A percentile compares a stretch with the other conserved stretches of the same genome.
Evolutionary conservation across 2,113 vertebrate species (phyloP).

Genomic region (Tetrax tetrax): DNA sequence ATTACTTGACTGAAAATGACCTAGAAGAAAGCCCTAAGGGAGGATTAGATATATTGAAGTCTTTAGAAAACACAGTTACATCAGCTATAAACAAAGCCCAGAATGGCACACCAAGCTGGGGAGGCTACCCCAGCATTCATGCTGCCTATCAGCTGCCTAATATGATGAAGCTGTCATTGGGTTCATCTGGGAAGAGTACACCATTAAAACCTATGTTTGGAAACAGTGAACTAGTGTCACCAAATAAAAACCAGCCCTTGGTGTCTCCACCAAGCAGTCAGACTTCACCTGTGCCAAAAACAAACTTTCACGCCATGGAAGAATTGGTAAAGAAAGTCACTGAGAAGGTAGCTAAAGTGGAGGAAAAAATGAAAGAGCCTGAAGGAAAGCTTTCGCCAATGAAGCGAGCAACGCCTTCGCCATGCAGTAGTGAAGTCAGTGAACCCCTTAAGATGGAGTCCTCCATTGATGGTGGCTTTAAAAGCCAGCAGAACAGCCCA

Average conservation of each 20-base stretch:
- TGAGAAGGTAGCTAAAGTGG: conserved; percentile 96
- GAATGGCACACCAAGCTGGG: conserved; percentile 98
- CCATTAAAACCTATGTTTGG: conserved; percentile 90
- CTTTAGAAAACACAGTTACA: conserved; percentile 96
- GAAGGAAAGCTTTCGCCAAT: conserved; percentile 83
- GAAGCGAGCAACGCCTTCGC: conserved; percentile 88
- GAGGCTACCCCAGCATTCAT: conserved; percentile 97
- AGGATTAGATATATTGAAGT: conserved; percentile 96
- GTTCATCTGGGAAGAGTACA: conserved; percentile 87
- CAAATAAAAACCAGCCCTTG: conserved; percentile 87
- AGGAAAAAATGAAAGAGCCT: conserved; percentile 93
- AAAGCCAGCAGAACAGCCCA: conserved; percentile 84
- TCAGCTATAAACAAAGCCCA: conserved; percentile 99
- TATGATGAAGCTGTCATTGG: conserved; percentile 96
- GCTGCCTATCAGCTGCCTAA: conserved; percentile 98
- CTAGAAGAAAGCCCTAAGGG: conserved; percentile 96
- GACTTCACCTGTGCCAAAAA: conserved; percentile 93
- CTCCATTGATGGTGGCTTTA: conserved; percentile 79
- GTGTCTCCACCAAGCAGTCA: conserved; percentile 89
- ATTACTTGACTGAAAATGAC: conserved; percentile 96
- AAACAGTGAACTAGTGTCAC: conserved; percentile 86
- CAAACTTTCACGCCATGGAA: conserved; percentile 98
- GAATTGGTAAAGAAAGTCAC: conserved; percentile 97
- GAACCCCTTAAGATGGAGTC: conserved; percentile 84
- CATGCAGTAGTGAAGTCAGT: conserved; percentile 88